Evolutionary conservation across 23 tunicate species (phyloP), one percentile per base, ranked within the genome.

Genomic region (Ciona savignyi): DNA sequence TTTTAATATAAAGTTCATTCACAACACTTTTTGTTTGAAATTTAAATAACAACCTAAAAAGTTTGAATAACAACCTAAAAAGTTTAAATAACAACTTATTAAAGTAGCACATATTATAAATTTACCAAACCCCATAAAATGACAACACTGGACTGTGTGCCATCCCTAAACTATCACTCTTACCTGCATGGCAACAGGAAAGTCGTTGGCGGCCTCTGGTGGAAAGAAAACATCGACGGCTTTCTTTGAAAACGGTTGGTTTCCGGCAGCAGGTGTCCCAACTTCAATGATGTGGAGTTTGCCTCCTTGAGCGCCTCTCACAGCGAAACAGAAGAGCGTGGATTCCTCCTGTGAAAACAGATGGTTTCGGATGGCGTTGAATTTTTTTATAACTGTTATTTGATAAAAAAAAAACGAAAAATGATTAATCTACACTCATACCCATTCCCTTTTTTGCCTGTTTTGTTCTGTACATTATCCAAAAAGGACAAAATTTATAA

Each of bases 161-260:
- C 1, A 33, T 11, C 6, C 35, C 22, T 11, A 25, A 30, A 11
- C 23, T 11, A 24, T 15, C 26, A n/a, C n/a, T 15, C 60, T 42
- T 23, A 88, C 99, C 87, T 95, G 99, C 99, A 95, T 95, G 4
- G 99, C 99, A 60, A 95, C 99, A 25, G 99, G 99, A 61, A 95
- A 95, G 63, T 95, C 99, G 33, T 95, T 95, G 0, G 88, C 78
- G 29, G 99, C 99, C 73, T 95, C 99, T 9, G 96, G 92, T 72
- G 99, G 99, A 56, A 95, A 95, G 84, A 95, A 95, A 42, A 95
- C 99, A 71, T 95, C 99, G 28, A 90, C 96, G 26, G 90, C 85
- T 70, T 90, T 90, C 82, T 95, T 95, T 0, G 96, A 83, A 56
- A 95, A 95, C 0, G 99, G 99, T 70, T 95, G 99, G 73, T 95